These are phyloP conservation scores for Varroa destructor DNA, from an alignment of 1,140 invertebrate genomes.

Conservation along the genomic window DNA sequence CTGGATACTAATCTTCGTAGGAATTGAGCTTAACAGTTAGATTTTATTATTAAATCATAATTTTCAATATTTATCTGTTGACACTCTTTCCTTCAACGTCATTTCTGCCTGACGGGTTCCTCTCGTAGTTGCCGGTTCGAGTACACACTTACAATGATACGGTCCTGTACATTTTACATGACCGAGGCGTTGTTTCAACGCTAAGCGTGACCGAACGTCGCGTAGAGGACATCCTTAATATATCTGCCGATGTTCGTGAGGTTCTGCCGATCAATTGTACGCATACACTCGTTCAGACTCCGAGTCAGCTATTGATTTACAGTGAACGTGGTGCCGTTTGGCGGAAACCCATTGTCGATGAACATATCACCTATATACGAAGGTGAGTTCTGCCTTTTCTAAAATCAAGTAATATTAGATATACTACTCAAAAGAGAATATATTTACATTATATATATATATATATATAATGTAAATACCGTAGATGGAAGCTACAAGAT, in stretches of 20 bases:
- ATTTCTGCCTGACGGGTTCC: not conserved
- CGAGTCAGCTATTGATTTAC: not conserved
- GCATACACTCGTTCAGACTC: conserved; percentile 1
- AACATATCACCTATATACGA: not conserved
- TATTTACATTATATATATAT: no score
- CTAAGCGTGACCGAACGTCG: not conserved
- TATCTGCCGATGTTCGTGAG: not conserved
- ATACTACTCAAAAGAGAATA: no score
- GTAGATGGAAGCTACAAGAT: no score
- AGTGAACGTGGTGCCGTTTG: not conserved
- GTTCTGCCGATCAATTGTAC: conserved; percentile 1
- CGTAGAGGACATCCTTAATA: conserved; percentile 5
- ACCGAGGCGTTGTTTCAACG: not conserved
- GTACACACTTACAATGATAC: conserved; percentile 10
- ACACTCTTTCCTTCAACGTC: no score
- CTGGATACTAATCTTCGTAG: no score
- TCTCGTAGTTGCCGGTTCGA: not conserved
- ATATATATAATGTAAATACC: no score
- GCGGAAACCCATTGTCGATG: not conserved
- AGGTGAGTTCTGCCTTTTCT: conserved; percentile 11
- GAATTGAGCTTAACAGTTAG: no score
- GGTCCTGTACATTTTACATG: not conserved
- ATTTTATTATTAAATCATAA: no score
- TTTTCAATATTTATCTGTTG: no score
- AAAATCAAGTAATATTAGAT: not conserved